Conservation (phyloP, 2,113 vertebrate species). For the Aegithalos caudatus region DNA sequence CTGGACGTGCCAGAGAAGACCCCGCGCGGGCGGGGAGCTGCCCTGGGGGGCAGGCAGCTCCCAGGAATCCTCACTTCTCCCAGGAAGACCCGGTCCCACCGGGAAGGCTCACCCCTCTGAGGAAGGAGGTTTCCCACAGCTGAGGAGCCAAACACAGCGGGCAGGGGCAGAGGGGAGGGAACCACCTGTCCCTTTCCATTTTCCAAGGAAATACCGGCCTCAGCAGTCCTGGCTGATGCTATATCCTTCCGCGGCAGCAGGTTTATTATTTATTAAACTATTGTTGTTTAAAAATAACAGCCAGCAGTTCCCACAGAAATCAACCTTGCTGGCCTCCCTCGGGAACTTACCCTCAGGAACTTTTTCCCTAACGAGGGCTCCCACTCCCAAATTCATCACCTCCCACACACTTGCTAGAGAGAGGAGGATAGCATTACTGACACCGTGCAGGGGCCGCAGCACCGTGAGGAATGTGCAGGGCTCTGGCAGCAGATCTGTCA, state of each 20-base stretch:
- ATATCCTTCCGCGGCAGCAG: not conserved
- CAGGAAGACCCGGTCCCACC: not conserved
- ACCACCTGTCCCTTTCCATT: constrained; percentile 20
- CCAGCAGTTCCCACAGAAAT: not conserved
- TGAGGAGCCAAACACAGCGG: not conserved
- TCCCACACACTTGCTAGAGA: not conserved
- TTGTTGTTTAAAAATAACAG: constrained; percentile 20
- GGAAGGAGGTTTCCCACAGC: not conserved
- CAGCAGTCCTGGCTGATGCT: not conserved
- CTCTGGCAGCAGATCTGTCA: not conserved
- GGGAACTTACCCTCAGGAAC: not conserved
- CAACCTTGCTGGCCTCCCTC: not conserved
- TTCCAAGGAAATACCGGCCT: not conserved
- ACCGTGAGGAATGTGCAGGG: not conserved
- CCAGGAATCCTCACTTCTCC: not conserved
- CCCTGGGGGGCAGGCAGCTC: not conserved
- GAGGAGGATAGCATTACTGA: rapidly evolving
- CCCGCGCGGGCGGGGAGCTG: rapidly evolving
- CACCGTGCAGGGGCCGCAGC: not conserved
- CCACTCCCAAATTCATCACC: not conserved
- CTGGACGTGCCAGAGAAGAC: not conserved
- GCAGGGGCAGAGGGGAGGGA: not conserved
- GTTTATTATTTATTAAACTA: not conserved
- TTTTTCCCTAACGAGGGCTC: not conserved
- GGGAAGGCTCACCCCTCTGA: not conserved